Evolutionary conservation across 2,113 vertebrate species (phyloP).

Genomic region (Dascyllus trimaculatus): DNA sequence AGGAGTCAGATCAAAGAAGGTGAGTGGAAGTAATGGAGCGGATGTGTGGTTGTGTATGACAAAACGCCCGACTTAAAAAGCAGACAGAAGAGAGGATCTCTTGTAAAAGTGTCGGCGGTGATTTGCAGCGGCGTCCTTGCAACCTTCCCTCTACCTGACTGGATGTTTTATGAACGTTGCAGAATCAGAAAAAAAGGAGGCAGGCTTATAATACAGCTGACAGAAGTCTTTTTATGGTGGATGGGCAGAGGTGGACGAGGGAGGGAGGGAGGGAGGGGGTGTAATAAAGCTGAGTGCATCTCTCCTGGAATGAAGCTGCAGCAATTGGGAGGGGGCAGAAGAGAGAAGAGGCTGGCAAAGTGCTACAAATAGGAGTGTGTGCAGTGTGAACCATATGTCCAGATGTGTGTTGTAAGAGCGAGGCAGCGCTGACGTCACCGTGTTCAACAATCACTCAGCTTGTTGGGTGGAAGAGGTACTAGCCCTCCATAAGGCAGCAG

Average conservation of each 20-base stretch:
- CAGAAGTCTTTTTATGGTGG: conserved; percentile 82
- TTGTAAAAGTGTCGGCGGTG: conserved; percentile 73
- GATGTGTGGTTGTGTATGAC: conserved; percentile 37
- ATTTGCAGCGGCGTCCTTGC: conserved; percentile 82
- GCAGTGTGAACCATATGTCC: conserved; percentile 33
- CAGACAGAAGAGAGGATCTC: conserved; percentile 39
- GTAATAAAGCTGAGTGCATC: conserved; percentile 87
- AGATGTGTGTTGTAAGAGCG: conserved; percentile 29
- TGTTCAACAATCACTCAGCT: conserved; percentile 54
- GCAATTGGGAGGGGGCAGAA: conserved; percentile 18
- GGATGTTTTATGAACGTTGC: conserved; percentile 80
- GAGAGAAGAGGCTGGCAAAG: conserved; percentile 29
- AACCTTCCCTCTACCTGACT: conserved; percentile 70
- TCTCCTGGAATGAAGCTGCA: conserved; percentile 75
- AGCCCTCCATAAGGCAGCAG: conserved; percentile 46
- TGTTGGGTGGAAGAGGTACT: conserved; percentile 47
- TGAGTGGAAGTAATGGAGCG: conserved; percentile 12
- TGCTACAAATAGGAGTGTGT: conserved; percentile 44
- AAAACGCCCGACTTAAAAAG: conserved; percentile 18
- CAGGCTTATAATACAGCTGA: conserved; percentile 81
- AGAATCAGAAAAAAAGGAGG: conserved; percentile 77
- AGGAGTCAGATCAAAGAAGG: conserved; percentile 32
- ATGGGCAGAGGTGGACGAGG: conserved; percentile 60
- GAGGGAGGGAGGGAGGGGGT: conserved; percentile 11
- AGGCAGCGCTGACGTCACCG: conserved; percentile 60